Base-by-base conservation (phyloP, 2,113 vertebrate species). In the Neotragus pygmaeus region DNA sequence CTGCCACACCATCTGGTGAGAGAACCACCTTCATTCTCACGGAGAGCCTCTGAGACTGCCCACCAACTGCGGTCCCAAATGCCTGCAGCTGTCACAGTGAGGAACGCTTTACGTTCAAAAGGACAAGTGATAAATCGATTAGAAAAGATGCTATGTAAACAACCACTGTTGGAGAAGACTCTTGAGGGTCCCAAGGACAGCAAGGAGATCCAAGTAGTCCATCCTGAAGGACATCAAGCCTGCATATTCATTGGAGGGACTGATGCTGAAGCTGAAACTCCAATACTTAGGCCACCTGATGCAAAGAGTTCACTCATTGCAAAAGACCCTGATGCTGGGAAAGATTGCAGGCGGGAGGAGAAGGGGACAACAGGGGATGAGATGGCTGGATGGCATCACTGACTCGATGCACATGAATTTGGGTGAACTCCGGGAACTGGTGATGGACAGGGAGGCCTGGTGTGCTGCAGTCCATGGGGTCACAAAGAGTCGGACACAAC, bases 271-370 rank as follows among this genome's bases (percentile, higher is more conserved):
- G 64, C 33, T 21, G 33, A 66, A 66, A 33, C 64, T 66, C 16
- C 64, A 66, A 9, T 66, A 0, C 62, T 66, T 19, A 4, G 7
- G 33, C 14, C 62, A 17, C 7, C 3, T n/a, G 62, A n/a, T 66
- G 64, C 17, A 0, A 21, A 66, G 64, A 10, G 0, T 16, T 19
- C 8, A 36, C 64, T 66, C 16, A 10, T 0, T 19, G 33, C 8
- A 21, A 36, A 66, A 66, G 64, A 66, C 62, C 33, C 33, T 66
- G 33, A 17, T n/a, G 62, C 62, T 64, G 62, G 62, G 33, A 64
- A n/a, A 64, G 62, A n/a, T 2, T 64, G 62, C 9, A 19, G 62
- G 33, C 0, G 1, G 62, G 62, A 64, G 62, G 16, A n/a, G 33
- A 66, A n/a, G 16, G 33, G 16, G 62, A 4, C 1, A 33, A 19